Conservation (phyloP, 2,888 invertebrate genomes). For the Drosophila niveifrons region DNA sequence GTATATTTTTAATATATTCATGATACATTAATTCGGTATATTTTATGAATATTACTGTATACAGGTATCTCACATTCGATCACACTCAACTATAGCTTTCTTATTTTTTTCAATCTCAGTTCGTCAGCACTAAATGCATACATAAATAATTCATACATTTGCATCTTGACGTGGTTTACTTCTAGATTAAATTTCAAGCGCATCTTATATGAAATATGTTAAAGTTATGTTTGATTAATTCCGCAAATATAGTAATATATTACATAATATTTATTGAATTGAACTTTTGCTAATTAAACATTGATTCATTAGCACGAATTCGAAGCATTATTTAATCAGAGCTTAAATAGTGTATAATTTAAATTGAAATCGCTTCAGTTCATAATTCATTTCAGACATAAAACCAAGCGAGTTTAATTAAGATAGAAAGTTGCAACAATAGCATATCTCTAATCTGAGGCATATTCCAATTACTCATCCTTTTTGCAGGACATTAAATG, state of each 20-base stretch:
- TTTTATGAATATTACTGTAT: no score
- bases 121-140: conserved; percentile 31
- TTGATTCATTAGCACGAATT: neutral
- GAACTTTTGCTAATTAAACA: neutral
- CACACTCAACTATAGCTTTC: no score
- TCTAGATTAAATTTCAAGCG: neutral
- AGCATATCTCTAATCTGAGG: conserved; percentile 8
- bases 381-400: conserved; percentile 1
- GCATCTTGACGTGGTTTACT: conserved; percentile 7
- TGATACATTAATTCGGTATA: no score
- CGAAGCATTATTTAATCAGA: neutral
- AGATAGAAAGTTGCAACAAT: neutral
- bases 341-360: neutral
- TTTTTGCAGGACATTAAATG: conserved; percentile 7
- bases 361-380: neutral
- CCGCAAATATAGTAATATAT: no score
- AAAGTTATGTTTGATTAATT: no score
- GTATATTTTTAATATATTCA: no score
- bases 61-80: no score
- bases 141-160: conserved; percentile 52
- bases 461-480: conserved; percentile 30
- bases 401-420: conserved; percentile 11
- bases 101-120: neutral
- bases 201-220: no score
- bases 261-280: neutral